Evolutionary conservation across 2,888 invertebrate genomes (phyloP).

Genomic region (Xestia c-nigrum): DNA sequence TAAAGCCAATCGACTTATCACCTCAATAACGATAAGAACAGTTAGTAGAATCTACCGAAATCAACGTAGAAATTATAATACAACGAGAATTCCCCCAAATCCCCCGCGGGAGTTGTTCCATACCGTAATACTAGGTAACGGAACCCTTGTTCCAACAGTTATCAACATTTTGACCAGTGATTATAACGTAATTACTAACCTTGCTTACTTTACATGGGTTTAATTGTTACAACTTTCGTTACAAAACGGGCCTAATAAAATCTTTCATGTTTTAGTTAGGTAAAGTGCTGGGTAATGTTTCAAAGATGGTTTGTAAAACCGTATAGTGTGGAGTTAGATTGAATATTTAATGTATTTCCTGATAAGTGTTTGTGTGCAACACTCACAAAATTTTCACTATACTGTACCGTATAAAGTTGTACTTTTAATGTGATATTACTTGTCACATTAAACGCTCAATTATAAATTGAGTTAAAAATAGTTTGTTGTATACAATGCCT

Average conservation of each 20-base stretch:
- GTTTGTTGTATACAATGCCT: too few species aligned
- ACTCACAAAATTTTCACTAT: neutral
- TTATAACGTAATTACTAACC: conserved; percentile 68
- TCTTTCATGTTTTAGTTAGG: conserved; percentile 53
- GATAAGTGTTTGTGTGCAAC: too few species aligned
- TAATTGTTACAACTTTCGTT: conserved; percentile 68
- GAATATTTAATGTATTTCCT: neutral
- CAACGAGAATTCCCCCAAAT: conserved; percentile 59
- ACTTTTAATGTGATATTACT: neutral
- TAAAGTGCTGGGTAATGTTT: conserved; percentile 40
- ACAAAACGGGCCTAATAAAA: conserved; percentile 65
- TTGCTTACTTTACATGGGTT: conserved; percentile 65
- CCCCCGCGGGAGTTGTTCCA: conserved; percentile 65
- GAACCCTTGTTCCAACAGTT: conserved; percentile 68
- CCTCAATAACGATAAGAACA: conserved; percentile 51
- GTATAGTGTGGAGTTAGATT: neutral
- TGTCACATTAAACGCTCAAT: neutral
- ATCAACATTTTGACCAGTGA: conserved; percentile 70
- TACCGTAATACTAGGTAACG: conserved; percentile 57
- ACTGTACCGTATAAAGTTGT: neutral
- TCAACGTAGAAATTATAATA: conserved; percentile 63
- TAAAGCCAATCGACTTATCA: conserved; percentile 33
- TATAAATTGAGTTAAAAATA: neutral
- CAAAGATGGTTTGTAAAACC: conserved; percentile 12
- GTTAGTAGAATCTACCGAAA: conserved; percentile 41